These are phyloP conservation scores for Paedocypris micromegethes DNA, from an alignment of 2,797 vertebrate genomes.

Conservation along the genomic window DNA sequence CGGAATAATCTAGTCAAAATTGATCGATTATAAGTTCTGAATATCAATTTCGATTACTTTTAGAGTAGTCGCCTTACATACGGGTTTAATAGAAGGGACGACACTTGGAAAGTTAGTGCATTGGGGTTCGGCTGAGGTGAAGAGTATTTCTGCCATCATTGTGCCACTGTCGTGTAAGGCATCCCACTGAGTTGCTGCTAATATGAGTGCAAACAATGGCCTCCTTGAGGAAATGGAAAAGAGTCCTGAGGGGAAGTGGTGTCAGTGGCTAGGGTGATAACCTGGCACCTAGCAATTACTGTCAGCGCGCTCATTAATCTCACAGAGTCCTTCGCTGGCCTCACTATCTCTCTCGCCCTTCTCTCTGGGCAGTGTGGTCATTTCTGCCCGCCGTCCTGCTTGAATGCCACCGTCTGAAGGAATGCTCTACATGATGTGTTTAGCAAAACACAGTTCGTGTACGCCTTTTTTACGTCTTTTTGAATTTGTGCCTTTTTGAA, in stretches of 20 bases:
- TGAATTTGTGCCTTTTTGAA: too few relatives aligned
- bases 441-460: background rate
- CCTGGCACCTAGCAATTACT: constrained; percentile 53
- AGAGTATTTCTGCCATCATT: constrained; percentile 8
- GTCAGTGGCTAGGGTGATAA: constrained; percentile 51
- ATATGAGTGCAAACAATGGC: constrained; percentile 42
- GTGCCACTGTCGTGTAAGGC: constrained; percentile 2
- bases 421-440: background rate
- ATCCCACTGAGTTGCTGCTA: constrained; percentile 24
- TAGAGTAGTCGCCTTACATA: too few relatives aligned
- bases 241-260: constrained; percentile 38
- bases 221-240: constrained; percentile 42
- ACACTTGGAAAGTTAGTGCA: background rate
- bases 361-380: constrained; percentile 19
- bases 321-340: constrained; percentile 32
- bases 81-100: background rate
- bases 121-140: background rate
- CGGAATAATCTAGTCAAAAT: too few relatives aligned
- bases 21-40: too few relatives aligned
- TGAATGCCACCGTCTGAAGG: constrained; percentile 2
- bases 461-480: background rate
- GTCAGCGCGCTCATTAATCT: constrained; percentile 50
- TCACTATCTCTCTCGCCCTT: constrained; percentile 16
- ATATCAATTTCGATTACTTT: too few relatives aligned
- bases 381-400: constrained; percentile 13